Base-by-base conservation (phyloP, 2,113 vertebrate genomes). In the Barbus barbus region DNA sequence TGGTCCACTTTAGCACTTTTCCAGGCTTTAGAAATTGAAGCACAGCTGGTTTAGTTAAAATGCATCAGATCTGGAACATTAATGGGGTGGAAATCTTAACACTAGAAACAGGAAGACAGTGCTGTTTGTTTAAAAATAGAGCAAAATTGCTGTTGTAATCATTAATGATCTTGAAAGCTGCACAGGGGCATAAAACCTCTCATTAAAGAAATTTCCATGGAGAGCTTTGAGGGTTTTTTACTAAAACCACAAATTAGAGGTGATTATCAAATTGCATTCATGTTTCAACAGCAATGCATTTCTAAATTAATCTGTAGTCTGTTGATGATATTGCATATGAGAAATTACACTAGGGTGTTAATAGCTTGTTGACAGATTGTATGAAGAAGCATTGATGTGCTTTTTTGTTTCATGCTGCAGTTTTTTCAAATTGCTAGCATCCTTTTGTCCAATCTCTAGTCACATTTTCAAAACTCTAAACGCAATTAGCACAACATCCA, bases 171-270 rank as follows among this genome's bases (percentile, higher is more conserved):
- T 82, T 44, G 78, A 87, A 81, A 41, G 51, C 48, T 71, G 6
- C 61, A 71, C 41, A 51, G 60, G n/a, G 22, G 38, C 61, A 41
- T 61, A 71, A 84, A 84, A 77, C 24, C 16, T 53, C 71, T 75
- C 63, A 81, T 76, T 81, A 26, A n/a, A 56, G 24, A 65, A 41
- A 46, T 78, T 84, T 82, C 79, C 73, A 65, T 73, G 31, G 41
- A 24, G 51, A 82, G 76, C 41, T 48, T 48, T 83, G 83, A 83
- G 24, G n/a, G 48, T 71, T 65, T 82, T 31, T n/a, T n/a, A n/a
- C n/a, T n/a, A 72, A 81, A 84, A 80, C 44, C 83, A 53, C 79
- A 61, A 69, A 86, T 84, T 84, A 84, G 77, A 86, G 48, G 12
- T 63, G 53, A 86, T 86, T 73, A 67, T 74, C 53, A 44, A 48